Evolutionary conservation across 1,140 invertebrate genomes (phyloP), one percentile per base, ranked within the genome.

Genomic region (Dendrolimus kikuchii): DNA sequence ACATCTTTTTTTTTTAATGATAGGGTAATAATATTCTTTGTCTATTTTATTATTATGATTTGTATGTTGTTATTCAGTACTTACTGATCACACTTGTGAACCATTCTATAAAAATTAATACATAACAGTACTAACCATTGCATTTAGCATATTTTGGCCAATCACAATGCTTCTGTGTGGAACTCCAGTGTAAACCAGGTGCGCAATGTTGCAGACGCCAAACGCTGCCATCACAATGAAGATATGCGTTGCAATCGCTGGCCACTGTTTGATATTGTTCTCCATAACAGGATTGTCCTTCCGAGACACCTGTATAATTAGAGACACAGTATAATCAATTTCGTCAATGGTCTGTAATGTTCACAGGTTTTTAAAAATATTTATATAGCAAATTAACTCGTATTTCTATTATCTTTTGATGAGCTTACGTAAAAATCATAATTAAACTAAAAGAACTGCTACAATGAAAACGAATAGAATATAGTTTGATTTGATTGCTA

Each of bases 121-220:
- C 9, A 46, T 7, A 39, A 47, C 4, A 49, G 7, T 39, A 41
- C 43, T 62, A 60, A 77, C 76, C 65, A 68, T 75, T 57, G 54
- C 95, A 96, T 62, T 92, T 91, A 2, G 92, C 93, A 5, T 88
- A 86, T 40, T 87, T 86, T 4, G 94, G 94, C 94, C 94, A 96
- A 70, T 96, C 95, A 65, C 95, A 96, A 23, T 91, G 87, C 10
- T 89, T 88, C 10, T 88, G 81, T 0, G 70, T 71, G 7, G 81
- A 75, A 74, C 95, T 95, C 94, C 94, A 96, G 67, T 96, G 93
- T 5, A 96, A 76, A 46, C 93, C 93, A 1, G 92, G 90, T 0
- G 94, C 91, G 71, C 95, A 96, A 41, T 90, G 89, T 65, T 94
- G 91, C 43, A 89, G 88, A 38, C 85, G 88, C 50, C 92, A 87